Evolutionary conservation across 2,113 vertebrate genomes (phyloP).

Genomic region (Atrichornis clamosus): DNA sequence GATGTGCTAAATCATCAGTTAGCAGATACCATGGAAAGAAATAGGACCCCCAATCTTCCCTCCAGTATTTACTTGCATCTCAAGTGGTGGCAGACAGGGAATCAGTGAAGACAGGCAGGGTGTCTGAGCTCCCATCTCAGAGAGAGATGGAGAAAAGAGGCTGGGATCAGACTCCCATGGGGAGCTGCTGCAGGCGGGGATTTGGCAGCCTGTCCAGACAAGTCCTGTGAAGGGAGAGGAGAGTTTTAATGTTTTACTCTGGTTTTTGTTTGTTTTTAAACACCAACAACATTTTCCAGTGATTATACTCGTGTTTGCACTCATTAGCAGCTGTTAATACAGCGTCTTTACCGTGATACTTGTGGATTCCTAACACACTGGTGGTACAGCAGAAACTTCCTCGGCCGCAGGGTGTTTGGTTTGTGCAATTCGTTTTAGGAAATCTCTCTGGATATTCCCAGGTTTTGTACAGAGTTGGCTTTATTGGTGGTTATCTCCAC

Average conservation of each 20-base stretch:
- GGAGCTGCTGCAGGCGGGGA: not conserved
- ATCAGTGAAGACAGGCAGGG: not conserved
- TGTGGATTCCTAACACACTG: not conserved
- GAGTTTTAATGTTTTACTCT: not conserved
- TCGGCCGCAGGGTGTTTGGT: not conserved
- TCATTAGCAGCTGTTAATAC: not conserved
- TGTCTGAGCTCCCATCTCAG: accelerated
- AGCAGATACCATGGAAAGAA: not conserved
- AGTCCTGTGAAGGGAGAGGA: accelerated
- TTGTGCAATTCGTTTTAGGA: not conserved
- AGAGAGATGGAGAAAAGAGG: not conserved
- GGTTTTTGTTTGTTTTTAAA: constrained; percentile 31
- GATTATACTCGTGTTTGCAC: not conserved
- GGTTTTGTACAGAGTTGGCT: not conserved
- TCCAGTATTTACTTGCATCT: not conserved
- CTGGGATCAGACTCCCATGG: not conserved
- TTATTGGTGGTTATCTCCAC: not conserved
- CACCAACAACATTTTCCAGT: not conserved
- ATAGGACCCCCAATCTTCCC: accelerated
- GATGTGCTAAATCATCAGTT: not conserved
- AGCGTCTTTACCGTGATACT: not conserved
- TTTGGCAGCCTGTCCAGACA: not conserved
- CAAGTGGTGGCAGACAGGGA: not conserved
- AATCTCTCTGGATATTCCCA: constrained; percentile 25
- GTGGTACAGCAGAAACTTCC: not conserved